Percentiles rank a stretch among this genome's conserved stretches.
phyloP scores from a whole-genome alignment of 2,113 vertebrate genomes.

The Ptilonorhynchus violaceus region DNA sequence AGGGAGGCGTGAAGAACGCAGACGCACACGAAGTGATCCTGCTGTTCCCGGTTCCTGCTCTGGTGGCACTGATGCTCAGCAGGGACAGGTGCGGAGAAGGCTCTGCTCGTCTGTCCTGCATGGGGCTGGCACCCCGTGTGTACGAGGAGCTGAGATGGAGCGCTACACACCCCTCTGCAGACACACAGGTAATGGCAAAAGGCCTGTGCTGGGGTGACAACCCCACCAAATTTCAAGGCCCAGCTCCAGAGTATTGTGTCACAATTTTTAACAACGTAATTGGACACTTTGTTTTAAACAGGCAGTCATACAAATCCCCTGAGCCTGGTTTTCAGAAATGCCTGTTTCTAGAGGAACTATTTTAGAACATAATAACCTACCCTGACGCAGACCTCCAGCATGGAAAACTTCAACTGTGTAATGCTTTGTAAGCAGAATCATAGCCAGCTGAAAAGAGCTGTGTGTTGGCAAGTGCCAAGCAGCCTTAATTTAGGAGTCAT shows the following conservation, averaged over 20 bases:
- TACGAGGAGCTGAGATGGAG: neutral
- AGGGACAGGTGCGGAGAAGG: neutral
- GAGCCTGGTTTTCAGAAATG: neutral
- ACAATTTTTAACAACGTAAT: neutral
- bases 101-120: neutral
- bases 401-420: neutral
- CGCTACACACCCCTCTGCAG: neutral
- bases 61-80: neutral
- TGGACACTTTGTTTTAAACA: neutral
- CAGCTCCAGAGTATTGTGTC: neutral
- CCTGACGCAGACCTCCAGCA: neutral
- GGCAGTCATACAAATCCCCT: neutral
- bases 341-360: neutral
- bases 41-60: neutral
- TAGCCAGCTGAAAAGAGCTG: neutral
- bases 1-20: neutral
- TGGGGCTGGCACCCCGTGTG: neutral
- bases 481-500: neutral
- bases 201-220: fast-evolving
- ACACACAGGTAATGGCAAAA: neutral
- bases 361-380: neutral
- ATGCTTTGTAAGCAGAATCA: neutral
- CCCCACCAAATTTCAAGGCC: neutral
- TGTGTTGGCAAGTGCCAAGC: neutral
- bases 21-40: neutral